phyloP scores from a whole-genome alignment of 2,888 invertebrate genomes.

The Ferrisia virgata region DNA sequence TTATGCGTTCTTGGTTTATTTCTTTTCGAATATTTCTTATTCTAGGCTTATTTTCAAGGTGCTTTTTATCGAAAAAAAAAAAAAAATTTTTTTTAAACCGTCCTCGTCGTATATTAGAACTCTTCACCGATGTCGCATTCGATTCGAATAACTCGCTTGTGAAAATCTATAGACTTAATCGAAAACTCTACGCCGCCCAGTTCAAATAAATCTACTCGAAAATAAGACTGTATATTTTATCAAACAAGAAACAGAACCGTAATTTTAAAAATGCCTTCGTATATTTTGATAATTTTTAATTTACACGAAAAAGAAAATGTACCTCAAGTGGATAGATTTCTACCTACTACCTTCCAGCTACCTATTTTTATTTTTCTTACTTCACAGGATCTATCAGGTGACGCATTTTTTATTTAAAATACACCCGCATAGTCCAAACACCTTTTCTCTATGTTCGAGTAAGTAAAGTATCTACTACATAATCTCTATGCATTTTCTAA shows the following conservation, averaged over 20 bases:
- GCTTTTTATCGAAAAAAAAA: constrained; percentile 43
- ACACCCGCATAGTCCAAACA: too few relatives aligned
- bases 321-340: not conserved
- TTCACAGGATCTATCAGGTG: too few relatives aligned
- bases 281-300: not conserved
- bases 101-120: constrained; percentile 29
- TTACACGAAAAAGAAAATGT: not conserved
- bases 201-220: constrained; percentile 27
- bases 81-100: not conserved
- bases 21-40: constrained; percentile 45
- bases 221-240: not conserved
- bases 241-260: constrained; percentile 22
- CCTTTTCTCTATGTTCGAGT: too few relatives aligned
- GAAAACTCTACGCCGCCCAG: not conserved
- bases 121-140: constrained; percentile 31
- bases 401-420: not conserved
- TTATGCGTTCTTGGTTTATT: constrained; percentile 43
- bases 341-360: too few relatives aligned
- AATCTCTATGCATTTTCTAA: too few relatives aligned
- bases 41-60: constrained; percentile 33
- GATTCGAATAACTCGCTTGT: constrained; percentile 30
- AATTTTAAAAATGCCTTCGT: not conserved
- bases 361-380: too few relatives aligned
- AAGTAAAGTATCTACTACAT: too few relatives aligned
- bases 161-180: constrained; percentile 43